A percentile compares a stretch with the other conserved stretches of the same genome.
Conservation (phyloP, 2,113 vertebrate genomes). For the Mormyrus lacerda region DNA sequence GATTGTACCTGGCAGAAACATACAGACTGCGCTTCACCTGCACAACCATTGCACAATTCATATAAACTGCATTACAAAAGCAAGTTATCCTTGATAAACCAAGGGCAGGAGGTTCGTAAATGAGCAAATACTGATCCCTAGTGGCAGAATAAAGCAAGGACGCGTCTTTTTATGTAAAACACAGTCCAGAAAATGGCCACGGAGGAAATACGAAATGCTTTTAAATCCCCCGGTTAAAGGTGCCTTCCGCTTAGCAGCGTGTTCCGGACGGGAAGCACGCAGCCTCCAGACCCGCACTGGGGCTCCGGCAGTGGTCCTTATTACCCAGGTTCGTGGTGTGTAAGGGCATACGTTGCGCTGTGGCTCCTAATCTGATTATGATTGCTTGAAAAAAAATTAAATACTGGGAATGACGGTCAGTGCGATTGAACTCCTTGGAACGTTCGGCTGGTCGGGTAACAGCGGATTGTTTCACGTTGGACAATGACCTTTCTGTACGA, state of each 20-base stretch:
- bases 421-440: not conserved
- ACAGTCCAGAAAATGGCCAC: not conserved
- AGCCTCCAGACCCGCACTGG: not conserved
- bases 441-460: not conserved
- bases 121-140: not conserved
- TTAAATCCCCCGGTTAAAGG: not conserved
- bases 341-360: not conserved
- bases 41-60: not conserved
- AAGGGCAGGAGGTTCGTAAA: not conserved
- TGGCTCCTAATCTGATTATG: not conserved
- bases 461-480: not conserved
- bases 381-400: not conserved
- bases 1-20: not conserved
- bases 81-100: not conserved
- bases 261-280: not conserved
- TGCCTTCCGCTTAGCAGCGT: not conserved
- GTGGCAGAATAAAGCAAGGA: not conserved
- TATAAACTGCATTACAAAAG: not conserved
- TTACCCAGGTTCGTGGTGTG: not conserved
- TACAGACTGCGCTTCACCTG: not conserved
- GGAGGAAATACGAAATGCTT: not conserved
- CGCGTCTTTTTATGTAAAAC: not conserved
- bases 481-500: not conserved
- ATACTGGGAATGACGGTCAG: not conserved
- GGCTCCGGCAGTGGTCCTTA: not conserved